Base-by-base conservation (phyloP, 1,140 invertebrate genomes). In the Brachionus angularis region DNA sequence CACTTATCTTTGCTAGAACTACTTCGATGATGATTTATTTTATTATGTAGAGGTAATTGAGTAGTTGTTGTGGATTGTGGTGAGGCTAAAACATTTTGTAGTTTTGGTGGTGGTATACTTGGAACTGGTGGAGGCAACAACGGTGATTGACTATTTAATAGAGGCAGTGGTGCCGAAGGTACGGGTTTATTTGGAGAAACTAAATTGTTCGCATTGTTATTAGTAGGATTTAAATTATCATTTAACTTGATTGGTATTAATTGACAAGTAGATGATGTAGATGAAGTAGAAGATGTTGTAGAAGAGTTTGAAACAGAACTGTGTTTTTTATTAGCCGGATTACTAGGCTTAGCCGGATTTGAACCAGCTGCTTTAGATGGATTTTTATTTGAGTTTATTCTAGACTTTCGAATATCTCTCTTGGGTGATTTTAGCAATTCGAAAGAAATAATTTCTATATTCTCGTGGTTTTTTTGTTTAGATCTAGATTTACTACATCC, bases 11-110 rank as follows among this genome's bases (percentile, higher is more conserved):
- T 27, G 27, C 47, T 67, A 33, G 31, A 47, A 29, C 53, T 58
- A 58, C 39, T 58, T 39, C 53, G 21, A 39, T 58, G 53, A 21
- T 58, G 53, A 58, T 58, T 58, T 14, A 58, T 58, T 39, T 58
- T 58, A 36, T 58, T 58, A 36, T 46, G 62, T 23, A 67, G n/a
- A n/a, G n/a, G n/a, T n/a, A n/a, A n/a, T n/a, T n/a, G n/a, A n/a
- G 33, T 25, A 46, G 36, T 33, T 46, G 62, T n/a, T 39, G 62
- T 18, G 36, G 42, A 18, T 29, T 50, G 3, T 46, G 33, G 62
- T 10, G 47, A 46, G 23, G 62, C 27, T 27, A 50, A 18, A 5
- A 42, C 33, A n/a, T 16, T 25, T 47, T 27, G 62, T 16, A 67
- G 31, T 33, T 46, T 46, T 27, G 62, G 62, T 23, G 62, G 62